These are phyloP conservation scores for Scaptomyza caliginosa DNA, from an alignment of 2,888 invertebrate species.

Conservation along the genomic window DNA sequence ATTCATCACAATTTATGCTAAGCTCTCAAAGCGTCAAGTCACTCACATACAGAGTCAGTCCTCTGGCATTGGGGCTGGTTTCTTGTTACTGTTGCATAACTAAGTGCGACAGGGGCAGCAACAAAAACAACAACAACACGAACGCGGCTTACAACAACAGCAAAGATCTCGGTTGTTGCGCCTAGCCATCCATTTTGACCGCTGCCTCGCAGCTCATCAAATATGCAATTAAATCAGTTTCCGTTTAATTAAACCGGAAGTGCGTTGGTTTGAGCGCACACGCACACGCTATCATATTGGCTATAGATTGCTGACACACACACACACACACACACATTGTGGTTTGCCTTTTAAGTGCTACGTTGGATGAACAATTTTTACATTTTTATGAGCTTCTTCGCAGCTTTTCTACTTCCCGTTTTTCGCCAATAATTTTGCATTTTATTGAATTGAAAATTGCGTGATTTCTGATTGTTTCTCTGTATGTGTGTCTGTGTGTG, in stretches of 20 bases:
- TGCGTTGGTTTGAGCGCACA: slow-evolving; percentile 70
- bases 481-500: not conserved
- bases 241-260: slow-evolving; percentile 83
- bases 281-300: slow-evolving; percentile 54
- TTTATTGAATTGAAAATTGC: slow-evolving; percentile 61
- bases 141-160: slow-evolving; percentile 38
- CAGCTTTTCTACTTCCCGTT: slow-evolving; percentile 33
- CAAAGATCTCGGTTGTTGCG: slow-evolving; percentile 33
- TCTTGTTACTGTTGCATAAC: slow-evolving; percentile 55
- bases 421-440: slow-evolving; percentile 53
- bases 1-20: slow-evolving; percentile 82
- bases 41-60: slow-evolving; percentile 23
- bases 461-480: slow-evolving; percentile 22
- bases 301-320: slow-evolving; percentile 31
- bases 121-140: not conserved
- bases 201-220: slow-evolving; percentile 79
- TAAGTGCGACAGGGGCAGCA: slow-evolving; percentile 47
- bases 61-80: slow-evolving; percentile 26
- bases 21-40: slow-evolving; percentile 76
- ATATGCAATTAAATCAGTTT: slow-evolving; percentile 84
- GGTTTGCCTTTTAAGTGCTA: slow-evolving; percentile 73
- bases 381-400: slow-evolving; percentile 70
- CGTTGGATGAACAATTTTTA: slow-evolving; percentile 56
- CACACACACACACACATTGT: slow-evolving; percentile 34
- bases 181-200: slow-evolving; percentile 59